A percentile compares a stretch with the other conserved stretches of the same genome.
Evolutionary conservation across 2,797 vertebrate genomes (phyloP).

Genomic region (Eospalax fontanierii): DNA sequence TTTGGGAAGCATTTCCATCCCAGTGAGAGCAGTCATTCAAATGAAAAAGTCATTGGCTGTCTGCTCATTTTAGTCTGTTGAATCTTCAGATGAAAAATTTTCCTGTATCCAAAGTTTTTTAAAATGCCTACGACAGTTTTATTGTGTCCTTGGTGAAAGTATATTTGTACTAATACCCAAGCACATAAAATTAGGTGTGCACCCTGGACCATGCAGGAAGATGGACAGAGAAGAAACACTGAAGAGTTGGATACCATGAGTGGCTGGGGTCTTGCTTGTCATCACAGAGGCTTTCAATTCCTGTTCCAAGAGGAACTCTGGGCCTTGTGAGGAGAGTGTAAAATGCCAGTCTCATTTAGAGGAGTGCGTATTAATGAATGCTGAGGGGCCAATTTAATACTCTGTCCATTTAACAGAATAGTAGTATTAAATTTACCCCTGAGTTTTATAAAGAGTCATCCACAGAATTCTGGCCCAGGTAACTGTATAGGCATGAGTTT

Average conservation of each 20-base stretch:
- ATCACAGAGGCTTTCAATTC: not conserved
- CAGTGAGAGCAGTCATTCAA: not conserved
- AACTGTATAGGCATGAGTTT: not conserved
- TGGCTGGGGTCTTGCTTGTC: not conserved
- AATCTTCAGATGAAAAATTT: not conserved
- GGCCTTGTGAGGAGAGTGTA: not conserved
- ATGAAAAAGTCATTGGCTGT: not conserved
- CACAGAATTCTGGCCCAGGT: not conserved
- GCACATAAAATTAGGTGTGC: not conserved
- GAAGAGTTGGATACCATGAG: not conserved
- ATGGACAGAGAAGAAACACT: not conserved
- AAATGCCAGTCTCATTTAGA: not conserved
- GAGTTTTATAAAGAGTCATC: not conserved
- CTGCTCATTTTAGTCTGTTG: not conserved
- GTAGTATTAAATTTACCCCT: not conserved
- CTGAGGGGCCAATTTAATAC: not conserved
- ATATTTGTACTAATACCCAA: not conserved
- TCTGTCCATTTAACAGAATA: too few species aligned
- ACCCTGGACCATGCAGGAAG: not conserved
- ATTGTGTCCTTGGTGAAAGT: not conserved
- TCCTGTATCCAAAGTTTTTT: not conserved
- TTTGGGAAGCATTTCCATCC: not conserved
- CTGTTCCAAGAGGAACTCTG: not conserved
- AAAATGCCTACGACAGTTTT: not conserved
- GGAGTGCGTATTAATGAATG: too few species aligned